Evolutionary conservation across 2,888 invertebrate species (phyloP), one percentile per base, ranked within the genome.

Genomic region (Ophion slaviceki): DNA sequence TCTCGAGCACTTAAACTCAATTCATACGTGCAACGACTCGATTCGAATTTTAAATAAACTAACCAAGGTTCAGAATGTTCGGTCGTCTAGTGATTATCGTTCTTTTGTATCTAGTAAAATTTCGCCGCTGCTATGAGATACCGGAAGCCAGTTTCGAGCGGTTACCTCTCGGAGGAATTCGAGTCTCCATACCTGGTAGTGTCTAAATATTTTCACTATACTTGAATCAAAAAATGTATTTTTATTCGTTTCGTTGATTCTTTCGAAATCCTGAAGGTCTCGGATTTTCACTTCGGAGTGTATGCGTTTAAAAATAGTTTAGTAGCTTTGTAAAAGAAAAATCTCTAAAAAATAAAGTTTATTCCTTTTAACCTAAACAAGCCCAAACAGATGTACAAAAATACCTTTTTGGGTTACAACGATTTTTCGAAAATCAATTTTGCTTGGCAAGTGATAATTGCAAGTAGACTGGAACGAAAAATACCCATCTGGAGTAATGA

Each of bases 111-210:
- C 59, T 82, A 53, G 47, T 47, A 20, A 45, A 20, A 20, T 53
- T 24, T 5, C 66, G 57, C 57, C 72, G 11, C 59, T 85, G 82
- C 11, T 93, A 93, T 84, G 82, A 82, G n/a, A 89, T 94, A 28
- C 94, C 94, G 0, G 86, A 89, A 72, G 93, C 94, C 1, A 90
- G 85, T 80, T 91, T 95, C n/a, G 90, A 92, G 86, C 88, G 92
- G 14, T 88, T 94, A 57, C 87, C 86, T n/a, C 93, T 93, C 14
- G 89, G 87, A 79, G 94, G 94, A n/a, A 90, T 95, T 81, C 89
- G 92, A 74, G 91, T 94, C 20, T 94, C 93, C 64, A 94, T 95
- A 86, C 94, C 94, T 20, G 90, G 92, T 92, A 71, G 86, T 82
- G 14, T 11, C 32, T 76, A 68, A 40, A 62, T 24, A 2, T 45